phyloP scores from a whole-genome alignment of 2,888 invertebrate genomes.

The Pheosia tremula region DNA sequence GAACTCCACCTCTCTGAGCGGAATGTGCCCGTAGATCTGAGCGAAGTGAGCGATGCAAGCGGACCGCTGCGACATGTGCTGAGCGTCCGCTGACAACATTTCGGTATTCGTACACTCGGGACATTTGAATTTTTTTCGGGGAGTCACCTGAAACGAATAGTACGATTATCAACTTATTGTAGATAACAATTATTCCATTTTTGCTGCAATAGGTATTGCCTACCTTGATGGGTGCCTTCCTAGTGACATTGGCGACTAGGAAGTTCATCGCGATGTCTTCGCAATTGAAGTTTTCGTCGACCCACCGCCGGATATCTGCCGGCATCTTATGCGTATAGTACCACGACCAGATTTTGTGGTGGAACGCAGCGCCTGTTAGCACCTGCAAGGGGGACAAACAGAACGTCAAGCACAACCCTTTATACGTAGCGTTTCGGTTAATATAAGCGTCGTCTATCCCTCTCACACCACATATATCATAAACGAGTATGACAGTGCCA shows the following conservation, averaged over 20 bases:
- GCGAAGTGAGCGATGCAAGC: conserved; percentile 94
- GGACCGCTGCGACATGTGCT: conserved; percentile 96
- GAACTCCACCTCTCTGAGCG: conserved; percentile 94
- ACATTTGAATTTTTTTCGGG: conserved; percentile 98
- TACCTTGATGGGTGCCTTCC: conserved; percentile 96
- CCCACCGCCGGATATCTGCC: conserved; percentile 92
- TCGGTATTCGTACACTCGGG: conserved; percentile 97
- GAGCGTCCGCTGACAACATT: conserved; percentile 96
- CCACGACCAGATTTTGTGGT: conserved; percentile 98
- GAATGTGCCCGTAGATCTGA: conserved; percentile 93
- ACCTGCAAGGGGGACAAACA: conserved; percentile 63
- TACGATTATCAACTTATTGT: neutral
- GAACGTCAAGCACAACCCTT: no score
- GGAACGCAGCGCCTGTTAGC: conserved; percentile 97
- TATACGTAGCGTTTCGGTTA: no score
- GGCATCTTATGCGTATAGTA: conserved; percentile 96
- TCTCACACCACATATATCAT: no score
- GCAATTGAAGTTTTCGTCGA: conserved; percentile 98
- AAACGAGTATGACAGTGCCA: no score
- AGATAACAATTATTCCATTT: no score
- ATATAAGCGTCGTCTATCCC: no score
- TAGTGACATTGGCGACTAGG: conserved; percentile 95
- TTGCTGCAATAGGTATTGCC: neutral
- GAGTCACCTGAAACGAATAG: conserved; percentile 88
- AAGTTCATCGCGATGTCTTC: conserved; percentile 99